Conservation (phyloP, 1,140 invertebrate species). For the Camponotus pennsylvanicus region DNA sequence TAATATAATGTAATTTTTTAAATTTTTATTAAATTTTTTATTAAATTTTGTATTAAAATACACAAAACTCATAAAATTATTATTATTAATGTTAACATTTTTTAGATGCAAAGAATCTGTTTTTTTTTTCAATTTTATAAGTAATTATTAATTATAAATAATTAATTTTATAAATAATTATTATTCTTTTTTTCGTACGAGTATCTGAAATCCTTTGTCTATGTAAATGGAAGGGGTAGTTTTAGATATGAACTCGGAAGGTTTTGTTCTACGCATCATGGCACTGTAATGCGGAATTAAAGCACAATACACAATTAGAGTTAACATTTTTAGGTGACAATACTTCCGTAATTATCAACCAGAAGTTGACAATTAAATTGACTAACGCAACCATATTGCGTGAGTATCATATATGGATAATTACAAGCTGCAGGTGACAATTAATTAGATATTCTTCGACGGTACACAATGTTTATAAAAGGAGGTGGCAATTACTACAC, state of each 20-base stretch:
- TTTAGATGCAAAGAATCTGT: background rate
- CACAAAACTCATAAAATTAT: too few species aligned
- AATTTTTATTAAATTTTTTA: background rate
- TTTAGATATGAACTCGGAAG: background rate
- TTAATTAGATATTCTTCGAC: background rate
- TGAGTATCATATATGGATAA: background rate
- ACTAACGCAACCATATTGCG: background rate
- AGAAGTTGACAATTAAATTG: slow-evolving; percentile 5
- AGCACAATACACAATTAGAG: background rate
- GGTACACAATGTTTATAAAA: background rate
- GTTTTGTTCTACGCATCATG: background rate
- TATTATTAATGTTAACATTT: background rate
- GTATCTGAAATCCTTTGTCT: background rate
- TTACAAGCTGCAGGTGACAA: background rate
- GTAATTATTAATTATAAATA: background rate
- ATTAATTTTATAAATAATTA: too few species aligned
- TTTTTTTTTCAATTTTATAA: background rate
- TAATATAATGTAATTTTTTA: background rate
- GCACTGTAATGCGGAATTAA: background rate
- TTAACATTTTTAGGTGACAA: background rate
- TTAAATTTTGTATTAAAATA: too few species aligned
- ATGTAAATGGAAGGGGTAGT: background rate
- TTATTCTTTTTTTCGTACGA: background rate
- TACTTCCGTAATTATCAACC: background rate
- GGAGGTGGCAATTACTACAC: background rate